These are phyloP conservation scores for Cheilinus undulatus DNA, from an alignment of 2,113 vertebrate genomes.

Conservation along the genomic window DNA sequence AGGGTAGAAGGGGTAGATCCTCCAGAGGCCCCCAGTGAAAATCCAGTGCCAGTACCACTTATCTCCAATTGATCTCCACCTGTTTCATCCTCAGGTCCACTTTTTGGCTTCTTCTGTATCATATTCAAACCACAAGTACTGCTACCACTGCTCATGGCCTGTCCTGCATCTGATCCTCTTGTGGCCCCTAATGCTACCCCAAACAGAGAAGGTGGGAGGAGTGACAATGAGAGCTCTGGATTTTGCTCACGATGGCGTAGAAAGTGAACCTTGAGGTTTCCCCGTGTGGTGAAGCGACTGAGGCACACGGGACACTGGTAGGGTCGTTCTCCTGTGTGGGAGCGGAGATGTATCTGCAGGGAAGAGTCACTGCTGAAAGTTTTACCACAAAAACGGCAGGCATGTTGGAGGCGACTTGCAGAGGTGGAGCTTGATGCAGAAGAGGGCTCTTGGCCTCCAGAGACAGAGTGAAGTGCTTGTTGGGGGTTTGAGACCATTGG, in stretches of 20 bases:
- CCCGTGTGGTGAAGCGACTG: constrained; percentile 93
- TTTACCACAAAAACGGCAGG: constrained; percentile 92
- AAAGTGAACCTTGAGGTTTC: constrained; percentile 95
- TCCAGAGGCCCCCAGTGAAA: constrained; percentile 72
- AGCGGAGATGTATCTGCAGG: constrained; percentile 93
- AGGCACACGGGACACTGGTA: constrained; percentile 94
- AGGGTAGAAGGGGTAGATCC: constrained; percentile 80
- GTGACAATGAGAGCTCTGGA: constrained; percentile 92
- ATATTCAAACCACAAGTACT: constrained; percentile 76
- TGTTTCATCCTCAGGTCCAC: constrained; percentile 74
- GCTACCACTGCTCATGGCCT: constrained; percentile 50
- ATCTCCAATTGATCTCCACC: constrained; percentile 70
- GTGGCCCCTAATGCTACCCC: constrained; percentile 69
- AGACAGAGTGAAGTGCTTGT: constrained; percentile 62
- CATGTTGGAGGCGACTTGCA: constrained; percentile 81
- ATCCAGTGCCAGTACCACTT: constrained; percentile 51
- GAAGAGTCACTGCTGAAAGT: constrained; percentile 92
- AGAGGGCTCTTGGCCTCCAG: constrained; percentile 58
- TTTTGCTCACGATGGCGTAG: constrained; percentile 92
- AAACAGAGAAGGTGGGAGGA: constrained; percentile 87
- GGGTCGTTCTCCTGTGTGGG: constrained; percentile 92
- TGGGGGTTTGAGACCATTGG: constrained; percentile 65
- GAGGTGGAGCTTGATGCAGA: constrained; percentile 54
- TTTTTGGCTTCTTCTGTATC: constrained; percentile 79
- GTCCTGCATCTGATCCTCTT: constrained; percentile 69